Conservation (phyloP, 2,797 vertebrate genomes). For the Prunella strophiata region DNA sequence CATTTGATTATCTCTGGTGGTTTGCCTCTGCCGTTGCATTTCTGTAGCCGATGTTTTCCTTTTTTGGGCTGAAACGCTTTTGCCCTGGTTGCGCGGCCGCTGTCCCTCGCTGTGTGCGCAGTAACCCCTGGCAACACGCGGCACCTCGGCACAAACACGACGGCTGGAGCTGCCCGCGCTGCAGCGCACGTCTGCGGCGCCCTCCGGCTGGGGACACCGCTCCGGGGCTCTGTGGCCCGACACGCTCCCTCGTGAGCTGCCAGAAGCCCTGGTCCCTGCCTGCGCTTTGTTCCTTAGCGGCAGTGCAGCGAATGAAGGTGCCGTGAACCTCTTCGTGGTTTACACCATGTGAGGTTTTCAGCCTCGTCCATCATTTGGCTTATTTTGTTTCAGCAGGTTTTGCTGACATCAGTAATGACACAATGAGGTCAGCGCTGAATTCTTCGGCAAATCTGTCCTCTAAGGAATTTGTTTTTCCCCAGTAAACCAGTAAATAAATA, state of each 20-base stretch:
- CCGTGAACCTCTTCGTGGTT: background rate
- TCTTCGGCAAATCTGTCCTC: slow-evolving; percentile 31
- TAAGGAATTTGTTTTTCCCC: slow-evolving; percentile 19
- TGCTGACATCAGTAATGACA: slow-evolving; percentile 36
- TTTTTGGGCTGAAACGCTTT: slow-evolving; percentile 54
- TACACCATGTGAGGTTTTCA: slow-evolving; percentile 17
- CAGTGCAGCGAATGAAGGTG: background rate
- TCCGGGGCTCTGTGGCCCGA: background rate
- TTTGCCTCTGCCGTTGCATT: background rate
- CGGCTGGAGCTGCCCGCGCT: background rate
- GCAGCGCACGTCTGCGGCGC: background rate
- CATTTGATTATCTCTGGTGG: slow-evolving; percentile 36
- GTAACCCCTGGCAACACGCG: slow-evolving; percentile 73
- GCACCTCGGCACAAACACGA: slow-evolving; percentile 24
- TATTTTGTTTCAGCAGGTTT: slow-evolving; percentile 33
- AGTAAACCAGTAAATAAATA: slow-evolving; percentile 51
- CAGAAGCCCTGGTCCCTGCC: background rate
- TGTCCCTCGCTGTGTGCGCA: background rate
- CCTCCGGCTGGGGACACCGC: background rate
- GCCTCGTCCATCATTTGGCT: slow-evolving; percentile 31
- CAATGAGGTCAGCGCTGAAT: slow-evolving; percentile 51
- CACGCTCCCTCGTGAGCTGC: background rate
- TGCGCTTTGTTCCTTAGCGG: background rate
- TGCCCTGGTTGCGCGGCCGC: background rate
- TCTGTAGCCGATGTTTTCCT: slow-evolving; percentile 9